These are phyloP conservation scores for Crotalus tigris DNA, from an alignment of 2,113 vertebrate species.

Conservation along the genomic window DNA sequence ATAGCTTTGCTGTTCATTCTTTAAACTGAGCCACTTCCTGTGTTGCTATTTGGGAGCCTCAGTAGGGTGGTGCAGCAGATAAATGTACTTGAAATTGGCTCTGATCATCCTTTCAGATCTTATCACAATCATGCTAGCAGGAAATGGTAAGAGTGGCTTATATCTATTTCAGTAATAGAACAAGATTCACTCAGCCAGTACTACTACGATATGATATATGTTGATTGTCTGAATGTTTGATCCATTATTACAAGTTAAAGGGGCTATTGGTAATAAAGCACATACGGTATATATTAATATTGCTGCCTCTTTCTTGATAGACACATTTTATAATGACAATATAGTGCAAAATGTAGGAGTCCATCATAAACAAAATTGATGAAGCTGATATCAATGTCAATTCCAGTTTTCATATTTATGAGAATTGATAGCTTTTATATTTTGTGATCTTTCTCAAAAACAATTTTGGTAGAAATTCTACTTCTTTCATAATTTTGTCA, in stretches of 20 bases:
- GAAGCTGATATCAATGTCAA: background rate
- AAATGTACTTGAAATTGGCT: conserved; percentile 15
- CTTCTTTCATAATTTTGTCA: background rate
- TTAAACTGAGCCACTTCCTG: conserved; percentile 5
- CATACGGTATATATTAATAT: background rate
- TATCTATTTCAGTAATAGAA: conserved; percentile 32
- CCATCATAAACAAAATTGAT: no score
- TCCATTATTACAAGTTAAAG: background rate
- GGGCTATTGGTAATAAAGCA: background rate
- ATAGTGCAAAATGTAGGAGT: background rate
- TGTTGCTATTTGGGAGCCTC: background rate
- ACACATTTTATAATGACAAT: background rate
- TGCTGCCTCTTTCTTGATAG: background rate
- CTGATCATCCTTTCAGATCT: conserved; percentile 40
- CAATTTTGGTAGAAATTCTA: background rate
- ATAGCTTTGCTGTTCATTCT: background rate
- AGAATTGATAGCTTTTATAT: background rate
- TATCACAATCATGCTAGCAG: conserved; percentile 42
- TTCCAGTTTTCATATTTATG: background rate
- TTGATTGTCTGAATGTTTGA: conserved; percentile 6
- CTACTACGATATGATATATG: background rate
- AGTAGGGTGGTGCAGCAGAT: background rate
- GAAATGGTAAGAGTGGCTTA: conserved; percentile 54
- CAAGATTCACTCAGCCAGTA: background rate
- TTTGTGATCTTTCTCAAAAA: conserved; percentile 23